phyloP scores from a whole-genome alignment of 1,140 invertebrate genomes.

The Drosophila lini region DNA sequence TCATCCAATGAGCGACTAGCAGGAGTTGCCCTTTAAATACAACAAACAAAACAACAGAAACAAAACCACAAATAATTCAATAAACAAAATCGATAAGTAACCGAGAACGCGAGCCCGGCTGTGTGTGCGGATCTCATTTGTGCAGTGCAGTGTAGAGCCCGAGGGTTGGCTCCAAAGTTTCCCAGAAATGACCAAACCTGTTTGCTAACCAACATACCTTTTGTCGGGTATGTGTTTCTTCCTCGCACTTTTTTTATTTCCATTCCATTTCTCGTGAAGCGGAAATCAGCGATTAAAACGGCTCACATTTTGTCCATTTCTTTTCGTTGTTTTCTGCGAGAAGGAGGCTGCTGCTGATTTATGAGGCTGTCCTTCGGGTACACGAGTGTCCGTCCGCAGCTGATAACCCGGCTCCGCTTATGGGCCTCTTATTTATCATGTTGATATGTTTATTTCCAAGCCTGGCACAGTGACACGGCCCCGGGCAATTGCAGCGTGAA shows the following conservation, averaged over 20 bases:
- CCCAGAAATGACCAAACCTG: slow-evolving; percentile 38
- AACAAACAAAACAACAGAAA: slow-evolving; percentile 49
- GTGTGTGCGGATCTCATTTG: slow-evolving; percentile 32
- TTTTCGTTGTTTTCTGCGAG: slow-evolving; percentile 11
- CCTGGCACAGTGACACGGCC: slow-evolving; percentile 64
- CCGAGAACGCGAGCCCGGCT: slow-evolving; percentile 10
- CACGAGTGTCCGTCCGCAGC: slow-evolving; percentile 31
- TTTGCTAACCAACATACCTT: slow-evolving; percentile 24
- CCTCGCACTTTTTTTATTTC: slow-evolving; percentile 8
- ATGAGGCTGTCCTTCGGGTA: slow-evolving; percentile 75
- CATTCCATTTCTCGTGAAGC: slow-evolving; percentile 69
- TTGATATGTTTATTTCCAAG: slow-evolving; percentile 76
- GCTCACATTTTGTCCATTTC: slow-evolving; percentile 45
- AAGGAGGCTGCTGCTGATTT: slow-evolving; percentile 54
- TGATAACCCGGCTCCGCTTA: slow-evolving; percentile 61
- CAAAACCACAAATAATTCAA: slow-evolving; percentile 66
- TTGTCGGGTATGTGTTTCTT: not conserved
- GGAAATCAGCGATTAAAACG: slow-evolving; percentile 79
- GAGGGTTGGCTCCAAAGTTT: slow-evolving; percentile 47
- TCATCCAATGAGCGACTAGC: slow-evolving; percentile 62
- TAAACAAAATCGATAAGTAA: slow-evolving; percentile 58
- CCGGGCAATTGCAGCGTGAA: slow-evolving; percentile 59
- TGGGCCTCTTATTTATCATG: slow-evolving; percentile 72
- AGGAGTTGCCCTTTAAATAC: slow-evolving; percentile 65
- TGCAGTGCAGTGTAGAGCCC: slow-evolving; percentile 54